A percentile compares a stretch with the other conserved stretches of the same genome.
Evolutionary conservation across 2,888 invertebrate genomes (phyloP).

Genomic region (Dynastes maya): DNA sequence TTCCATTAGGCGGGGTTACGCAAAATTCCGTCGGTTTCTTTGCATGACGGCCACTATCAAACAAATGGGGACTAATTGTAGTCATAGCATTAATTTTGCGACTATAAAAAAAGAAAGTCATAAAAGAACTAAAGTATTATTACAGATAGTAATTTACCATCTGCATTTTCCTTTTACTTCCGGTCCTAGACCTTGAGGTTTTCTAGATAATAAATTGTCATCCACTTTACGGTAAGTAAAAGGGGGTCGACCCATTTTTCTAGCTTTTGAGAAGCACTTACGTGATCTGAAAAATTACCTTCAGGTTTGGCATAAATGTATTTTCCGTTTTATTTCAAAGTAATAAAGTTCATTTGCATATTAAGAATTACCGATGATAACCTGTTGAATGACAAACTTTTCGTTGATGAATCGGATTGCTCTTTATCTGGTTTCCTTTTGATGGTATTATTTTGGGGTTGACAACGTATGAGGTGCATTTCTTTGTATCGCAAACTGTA

Average conservation of each 20-base stretch:
- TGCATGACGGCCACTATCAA: slow-evolving; percentile 20
- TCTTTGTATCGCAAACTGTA: slow-evolving; percentile 65
- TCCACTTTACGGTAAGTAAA: slow-evolving; percentile 57
- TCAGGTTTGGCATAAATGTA: neutral
- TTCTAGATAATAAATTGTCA: slow-evolving; percentile 55
- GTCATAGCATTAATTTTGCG: slow-evolving; percentile 11
- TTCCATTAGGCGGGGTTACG: slow-evolving; percentile 3
- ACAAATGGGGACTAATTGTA: neutral
- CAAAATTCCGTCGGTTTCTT: slow-evolving; percentile 8
- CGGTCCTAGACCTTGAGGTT: slow-evolving; percentile 55
- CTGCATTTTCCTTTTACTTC: slow-evolving; percentile 45
- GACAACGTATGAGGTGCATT: slow-evolving; percentile 60
- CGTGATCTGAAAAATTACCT: slow-evolving; percentile 45
- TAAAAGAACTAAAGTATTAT: neutral
- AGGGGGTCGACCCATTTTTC: slow-evolving; percentile 49
- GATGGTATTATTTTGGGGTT: slow-evolving; percentile 70
- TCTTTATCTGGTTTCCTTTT: slow-evolving; percentile 57
- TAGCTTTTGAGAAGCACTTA: slow-evolving; percentile 43
- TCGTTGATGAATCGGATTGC: slow-evolving; percentile 67
- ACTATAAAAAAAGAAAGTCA: neutral
- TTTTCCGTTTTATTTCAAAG: neutral
- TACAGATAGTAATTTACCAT: slow-evolving; percentile 37
- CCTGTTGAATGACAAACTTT: slow-evolving; percentile 73
- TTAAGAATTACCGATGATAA: slow-evolving; percentile 69
- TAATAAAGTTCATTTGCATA: neutral